These are phyloP conservation scores for Ciconia boyciana DNA, from an alignment of 2,113 vertebrate species.

Conservation along the genomic window DNA sequence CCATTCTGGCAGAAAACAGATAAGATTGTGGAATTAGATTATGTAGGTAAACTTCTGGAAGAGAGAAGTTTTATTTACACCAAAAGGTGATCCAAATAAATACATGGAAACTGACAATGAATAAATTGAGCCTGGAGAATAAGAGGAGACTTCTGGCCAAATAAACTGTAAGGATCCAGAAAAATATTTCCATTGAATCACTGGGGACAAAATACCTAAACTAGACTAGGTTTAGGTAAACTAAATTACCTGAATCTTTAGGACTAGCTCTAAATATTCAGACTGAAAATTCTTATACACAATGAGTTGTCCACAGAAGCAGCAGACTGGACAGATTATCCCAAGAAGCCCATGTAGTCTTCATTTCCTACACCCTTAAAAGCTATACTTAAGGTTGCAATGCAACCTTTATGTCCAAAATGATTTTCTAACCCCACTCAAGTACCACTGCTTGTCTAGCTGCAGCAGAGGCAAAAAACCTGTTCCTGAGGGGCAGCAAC, in stretches of 20 bases:
- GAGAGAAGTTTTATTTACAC: neutral
- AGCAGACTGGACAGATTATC: neutral
- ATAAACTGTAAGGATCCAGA: neutral
- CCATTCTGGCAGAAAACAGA: neutral
- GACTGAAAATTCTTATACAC: neutral
- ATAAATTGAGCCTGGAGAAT: neutral
- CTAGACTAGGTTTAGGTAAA: neutral
- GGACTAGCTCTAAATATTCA: neutral
- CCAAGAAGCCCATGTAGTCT: neutral
- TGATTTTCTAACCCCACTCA: neutral
- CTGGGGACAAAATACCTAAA: neutral
- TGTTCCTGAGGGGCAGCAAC: neutral
- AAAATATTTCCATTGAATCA: neutral
- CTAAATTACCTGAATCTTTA: neutral
- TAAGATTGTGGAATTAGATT: neutral
- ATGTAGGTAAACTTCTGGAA: neutral
- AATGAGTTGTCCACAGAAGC: neutral
- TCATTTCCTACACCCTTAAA: neutral
- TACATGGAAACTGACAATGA: neutral
- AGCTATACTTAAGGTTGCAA: neutral
- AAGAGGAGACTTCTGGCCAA: neutral
- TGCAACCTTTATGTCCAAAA: neutral
- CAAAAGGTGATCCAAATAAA: neutral
- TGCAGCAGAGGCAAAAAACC: neutral
- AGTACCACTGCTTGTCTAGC: neutral